Evolutionary conservation across 2,113 vertebrate species (phyloP), one percentile per base, ranked within the genome.

Genomic region (Polypterus bichir): DNA sequence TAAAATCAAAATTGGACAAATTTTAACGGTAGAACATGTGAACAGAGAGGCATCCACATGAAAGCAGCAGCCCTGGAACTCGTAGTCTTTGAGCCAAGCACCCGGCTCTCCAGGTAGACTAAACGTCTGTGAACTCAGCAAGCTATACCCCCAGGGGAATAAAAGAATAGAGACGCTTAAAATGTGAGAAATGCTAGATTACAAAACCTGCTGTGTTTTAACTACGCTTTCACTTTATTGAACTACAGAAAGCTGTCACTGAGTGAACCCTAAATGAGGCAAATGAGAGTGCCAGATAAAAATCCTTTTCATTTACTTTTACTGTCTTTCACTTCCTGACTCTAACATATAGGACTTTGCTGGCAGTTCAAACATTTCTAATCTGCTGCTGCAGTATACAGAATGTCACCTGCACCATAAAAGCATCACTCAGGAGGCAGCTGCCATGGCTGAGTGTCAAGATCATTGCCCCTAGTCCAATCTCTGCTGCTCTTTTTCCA

Each of bases 31-130:
- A 2, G 27, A 27, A 27, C 27, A 27, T 27, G 27, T 27, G 27
- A 27, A 27, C 27, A 27, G 27, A 27, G 27, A 27, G 27, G 27
- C 27, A 27, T 27, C 27, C 2, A 27, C 27, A 27, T 27, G 27
- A 27, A 27, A 27, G 27, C 27, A 27, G 27, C 27, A 27, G 27
- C 27, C 27, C 27, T 27, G 27, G 27, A 27, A 27, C 27, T 27
- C 27, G 2, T 27, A 2, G 27, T 27, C 27, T 27, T 27, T 27
- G 27, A 27, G 27, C 27, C 27, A 27, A 27, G 27, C 72, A 70
- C 71, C 67, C 59, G 63, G 54, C 65, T 9, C 67, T 66, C 68
- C 67, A 70, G 69, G 70, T 64, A 64, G 66, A 76, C 73, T 70
- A 72, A 55, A 9, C 44, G 54, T 27, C 54, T 55, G 54, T 55